Base-by-base conservation (phyloP, 2,888 invertebrate genomes). In the Tetanocera ferruginea region DNA sequence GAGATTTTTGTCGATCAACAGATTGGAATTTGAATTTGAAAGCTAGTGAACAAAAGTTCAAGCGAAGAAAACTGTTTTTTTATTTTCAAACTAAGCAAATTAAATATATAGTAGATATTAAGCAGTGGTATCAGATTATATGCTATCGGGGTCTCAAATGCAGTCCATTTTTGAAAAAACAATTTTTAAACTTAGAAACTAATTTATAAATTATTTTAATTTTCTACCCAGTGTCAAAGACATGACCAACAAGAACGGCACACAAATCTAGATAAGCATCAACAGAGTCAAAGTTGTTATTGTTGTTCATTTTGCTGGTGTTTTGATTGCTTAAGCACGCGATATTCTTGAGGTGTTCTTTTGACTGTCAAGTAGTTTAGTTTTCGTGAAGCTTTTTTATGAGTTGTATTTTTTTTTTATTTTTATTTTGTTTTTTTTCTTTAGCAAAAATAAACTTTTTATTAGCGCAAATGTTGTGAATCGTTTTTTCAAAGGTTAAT, bases 321-420 rank as follows among this genome's bases (percentile, higher is more conserved):
- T 4, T 5, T 37, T 49, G 60, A 60, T 43, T 69, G 60, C 66
- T 57, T 57, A 2, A 25, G 37, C 76, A 76, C 69, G 69, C 76
- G 55, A 76, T 76, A 55, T 28, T 60, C 28, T 43, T 14, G 69
- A 69, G 67, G 75, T 76, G 75, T 76, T 76, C 67, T 67, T 34
- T 76, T 57, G 55, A 55, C 51, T 67, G 75, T 64, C 52, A 64
- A 69, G 64, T 66, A 37, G 52, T 74, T 66, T 66, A n/a, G 31
- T 43, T 71, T 57, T 37, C 8, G n/a, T 43, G 67, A 19, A 23
- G 23, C 17, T n/a, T 19, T 43, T 60, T 60, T 25, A 28, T 25
- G 43, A 43, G 14, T 43, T 43, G 43, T 23, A 23, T 14, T 57
- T 57, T 57, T 23, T 17, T 23, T 5, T 23, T 6, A 23, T 57